These are phyloP conservation scores for Sebastes oblongus DNA, from an alignment of 2,797 vertebrate species.

Conservation along the genomic window DNA sequence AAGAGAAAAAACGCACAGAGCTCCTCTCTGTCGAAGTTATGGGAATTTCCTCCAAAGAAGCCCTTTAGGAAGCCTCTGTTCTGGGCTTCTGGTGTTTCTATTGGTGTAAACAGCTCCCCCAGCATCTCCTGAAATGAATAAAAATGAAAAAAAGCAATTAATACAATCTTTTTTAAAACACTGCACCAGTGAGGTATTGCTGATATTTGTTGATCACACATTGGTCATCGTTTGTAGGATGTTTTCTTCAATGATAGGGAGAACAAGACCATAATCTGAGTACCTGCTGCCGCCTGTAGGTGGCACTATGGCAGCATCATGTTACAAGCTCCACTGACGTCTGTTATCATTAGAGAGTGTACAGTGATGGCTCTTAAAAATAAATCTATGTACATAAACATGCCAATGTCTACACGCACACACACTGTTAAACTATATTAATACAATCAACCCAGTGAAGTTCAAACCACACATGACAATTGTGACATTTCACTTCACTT, in stretches of 20 bases:
- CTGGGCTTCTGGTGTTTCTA: constrained; percentile 96
- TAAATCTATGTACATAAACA: background rate
- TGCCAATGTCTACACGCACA: background rate
- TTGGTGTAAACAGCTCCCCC: constrained; percentile 95
- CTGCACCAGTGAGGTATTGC: background rate
- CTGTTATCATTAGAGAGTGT: constrained; percentile 1
- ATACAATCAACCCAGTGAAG: constrained; percentile 47
- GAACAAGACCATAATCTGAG: background rate
- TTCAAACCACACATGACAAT: constrained; percentile 60
- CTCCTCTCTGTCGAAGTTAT: constrained; percentile 97
- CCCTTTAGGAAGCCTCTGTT: constrained; percentile 98
- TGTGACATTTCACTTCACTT: constrained; percentile 65
- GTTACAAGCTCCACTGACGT: background rate
- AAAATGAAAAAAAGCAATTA: background rate
- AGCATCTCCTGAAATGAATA: constrained; percentile 90
- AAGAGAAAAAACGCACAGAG: constrained; percentile 87
- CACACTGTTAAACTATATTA: background rate
- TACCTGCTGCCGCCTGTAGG: constrained; percentile 56
- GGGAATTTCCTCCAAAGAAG: constrained; percentile 94
- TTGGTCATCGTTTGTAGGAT: background rate
- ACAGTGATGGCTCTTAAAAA: background rate
- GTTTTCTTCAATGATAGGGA: background rate
- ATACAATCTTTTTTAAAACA: background rate
- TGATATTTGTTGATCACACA: background rate
- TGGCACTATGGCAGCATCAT: constrained; percentile 63